Evolutionary conservation across 2,113 vertebrate species (phyloP).

Genomic region (Sclerurus mexicanus): DNA sequence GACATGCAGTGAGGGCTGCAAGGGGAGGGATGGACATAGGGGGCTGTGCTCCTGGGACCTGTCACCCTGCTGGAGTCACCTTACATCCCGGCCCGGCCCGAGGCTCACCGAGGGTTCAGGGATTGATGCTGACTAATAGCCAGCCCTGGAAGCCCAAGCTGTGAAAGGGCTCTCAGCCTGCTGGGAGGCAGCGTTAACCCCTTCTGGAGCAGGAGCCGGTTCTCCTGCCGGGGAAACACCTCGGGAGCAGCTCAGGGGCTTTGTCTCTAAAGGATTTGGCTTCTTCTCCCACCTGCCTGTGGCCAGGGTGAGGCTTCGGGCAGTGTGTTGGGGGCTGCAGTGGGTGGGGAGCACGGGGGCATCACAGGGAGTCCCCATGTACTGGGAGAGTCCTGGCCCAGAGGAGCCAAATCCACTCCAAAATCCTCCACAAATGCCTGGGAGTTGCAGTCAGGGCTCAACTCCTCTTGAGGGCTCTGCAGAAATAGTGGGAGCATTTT

Average conservation of each 20-base stretch:
- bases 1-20: background rate
- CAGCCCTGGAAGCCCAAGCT: background rate
- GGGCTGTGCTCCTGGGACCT: background rate
- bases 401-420: fast-evolving
- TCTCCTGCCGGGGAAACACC: background rate
- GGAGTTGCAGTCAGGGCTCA: background rate
- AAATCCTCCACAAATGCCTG: background rate
- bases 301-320: background rate
- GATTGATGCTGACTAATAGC: background rate
- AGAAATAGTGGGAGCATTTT: conserved; percentile 11
- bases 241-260: background rate
- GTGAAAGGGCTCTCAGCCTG: background rate
- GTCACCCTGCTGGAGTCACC: background rate
- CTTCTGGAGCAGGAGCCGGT: background rate
- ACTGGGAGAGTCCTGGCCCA: background rate
- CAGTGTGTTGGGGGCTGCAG: fast-evolving
- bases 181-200: background rate
- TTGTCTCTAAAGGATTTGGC: background rate
- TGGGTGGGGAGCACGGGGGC: fast-evolving
- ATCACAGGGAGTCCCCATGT: background rate
- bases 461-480: background rate
- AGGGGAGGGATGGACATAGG: background rate
- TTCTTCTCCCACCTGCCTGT: background rate
- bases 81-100: background rate
- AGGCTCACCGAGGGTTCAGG: background rate